Evolutionary conservation across 2,797 vertebrate genomes (phyloP), one percentile per base, ranked within the genome.

Genomic region (Argentina silus): DNA sequence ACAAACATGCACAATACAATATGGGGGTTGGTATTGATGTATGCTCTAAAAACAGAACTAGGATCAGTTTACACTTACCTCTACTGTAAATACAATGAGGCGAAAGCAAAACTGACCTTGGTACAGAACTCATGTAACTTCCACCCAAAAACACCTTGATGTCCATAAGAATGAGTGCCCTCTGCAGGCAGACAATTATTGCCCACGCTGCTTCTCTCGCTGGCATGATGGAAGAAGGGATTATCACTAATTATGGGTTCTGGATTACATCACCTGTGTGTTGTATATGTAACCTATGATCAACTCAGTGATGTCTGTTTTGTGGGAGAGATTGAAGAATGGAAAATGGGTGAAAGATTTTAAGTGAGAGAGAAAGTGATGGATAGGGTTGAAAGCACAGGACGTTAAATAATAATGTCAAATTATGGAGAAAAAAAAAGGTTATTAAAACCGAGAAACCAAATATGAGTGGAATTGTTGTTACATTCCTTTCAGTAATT

Each of bases 201-300:
- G 27, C 27, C 47, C 47, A 48, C 7, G 47, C 47, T 48, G 7
- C 11, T 8, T 12, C 47, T 12, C 47, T 12, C 1, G 60, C 74
- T 66, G 73, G 50, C 47, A 55, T 3, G 75, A 75, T 84, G 70
- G 67, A 48, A 76, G 78, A 75, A 64, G 79, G 78, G 83, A 83
- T 81, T 65, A 85, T 50, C 71, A 47, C 47, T 85, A 87, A 90
- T 90, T 78, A 87, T 7, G n/a, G 78, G 76, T 65, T 83, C 3
- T 36, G 53, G 74, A 65, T 90, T 71, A 81, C 83, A 72, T 93
- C 86, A 89, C 81, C 74, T 80, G 62, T 44, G 57, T 21, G 74
- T 69, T 56, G 71, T 43, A 27, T 42, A 56, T 66, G 78, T 81
- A 80, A 76, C 89, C 89, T 83, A 74, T 86, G 86, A 89, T 91